Conservation (phyloP, 2,797 vertebrate genomes). For the Acipenser transmontanus region DNA sequence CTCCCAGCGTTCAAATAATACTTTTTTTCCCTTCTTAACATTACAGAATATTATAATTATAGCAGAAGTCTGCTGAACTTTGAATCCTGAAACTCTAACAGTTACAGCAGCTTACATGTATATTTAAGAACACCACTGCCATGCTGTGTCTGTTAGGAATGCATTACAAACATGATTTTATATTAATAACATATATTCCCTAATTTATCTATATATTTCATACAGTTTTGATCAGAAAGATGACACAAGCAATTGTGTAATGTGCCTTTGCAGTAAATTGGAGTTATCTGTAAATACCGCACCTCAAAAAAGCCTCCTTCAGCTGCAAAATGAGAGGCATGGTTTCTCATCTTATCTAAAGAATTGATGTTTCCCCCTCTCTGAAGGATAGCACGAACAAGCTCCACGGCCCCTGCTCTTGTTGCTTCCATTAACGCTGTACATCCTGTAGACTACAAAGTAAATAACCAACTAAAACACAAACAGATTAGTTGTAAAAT, state of each 20-base stretch:
- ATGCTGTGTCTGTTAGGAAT: too few species aligned
- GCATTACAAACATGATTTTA: too few species aligned
- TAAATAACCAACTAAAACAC: background rate
- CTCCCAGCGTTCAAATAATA: too few species aligned
- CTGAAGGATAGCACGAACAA: conserved; percentile 71
- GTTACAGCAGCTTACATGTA: too few species aligned
- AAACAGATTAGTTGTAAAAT: too few species aligned
- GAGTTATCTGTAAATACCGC: conserved; percentile 17
- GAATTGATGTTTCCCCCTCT: conserved; percentile 68
- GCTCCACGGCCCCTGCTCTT: conserved; percentile 57
- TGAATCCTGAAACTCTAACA: too few species aligned
- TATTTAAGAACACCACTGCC: too few species aligned
- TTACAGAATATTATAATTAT: too few species aligned
- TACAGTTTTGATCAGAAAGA: background rate
- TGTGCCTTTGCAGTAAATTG: too few species aligned
- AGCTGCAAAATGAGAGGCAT: conserved; percentile 82
- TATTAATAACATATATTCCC: too few species aligned
- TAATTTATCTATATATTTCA: background rate
- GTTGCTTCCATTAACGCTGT: conserved; percentile 83
- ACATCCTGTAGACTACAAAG: conserved; percentile 68
- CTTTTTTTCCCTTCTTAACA: too few species aligned
- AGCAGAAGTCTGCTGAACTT: too few species aligned
- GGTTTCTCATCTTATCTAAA: conserved; percentile 60
- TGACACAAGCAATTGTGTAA: background rate
- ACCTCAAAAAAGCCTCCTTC: conserved; percentile 85